Evolutionary conservation across 2,888 invertebrate genomes (phyloP), one percentile per base, ranked within the genome.

Genomic region (Ischnura elegans): DNA sequence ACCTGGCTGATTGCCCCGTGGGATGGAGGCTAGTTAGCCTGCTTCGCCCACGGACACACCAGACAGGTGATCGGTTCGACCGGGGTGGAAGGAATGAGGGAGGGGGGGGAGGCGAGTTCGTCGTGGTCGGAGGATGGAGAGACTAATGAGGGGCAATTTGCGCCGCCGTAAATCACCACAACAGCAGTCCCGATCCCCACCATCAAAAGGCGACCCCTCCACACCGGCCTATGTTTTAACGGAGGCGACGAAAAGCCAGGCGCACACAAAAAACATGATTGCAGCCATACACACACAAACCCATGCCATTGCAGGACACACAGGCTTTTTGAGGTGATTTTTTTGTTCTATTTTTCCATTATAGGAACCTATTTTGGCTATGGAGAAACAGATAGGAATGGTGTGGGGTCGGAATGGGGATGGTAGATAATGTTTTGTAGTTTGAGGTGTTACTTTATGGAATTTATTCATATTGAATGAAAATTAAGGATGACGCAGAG

Each of bases 71-170:
- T 46, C 43, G 46, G 43, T 13, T 0, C 21, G 36, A 42, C 42
- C 19, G n/a, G 25, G 43, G 86, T n/a, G n/a, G 76, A 36, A 36
- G 16, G 45, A 51, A 51, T 6, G 8, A 51, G 19, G 51, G 36
- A n/a, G 86, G n/a, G 19, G 25, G 45, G 42, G n/a, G 46, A 25
- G 86, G 85, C 42, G 3, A 19, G 36, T 8, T n/a, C 10, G 76
- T 10, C 76, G 19, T 36, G 76, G 76, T 6, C 51, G 51, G 51
- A n/a, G 76, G 76, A 76, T 76, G 36, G 29, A 29, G 29, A 29
- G 76, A 76, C 76, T 76, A 76, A 76, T 76, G 76, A 76, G 76
- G 76, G 76, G 76, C 76, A 76, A 76, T 76, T 76, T 76, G 76
- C 76, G 76, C 76, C 76, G 36, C 76, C 76, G 36, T 76, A 76